Conservation (phyloP, 1,140 invertebrate genomes). For the Acromyrmex heyeri region DNA sequence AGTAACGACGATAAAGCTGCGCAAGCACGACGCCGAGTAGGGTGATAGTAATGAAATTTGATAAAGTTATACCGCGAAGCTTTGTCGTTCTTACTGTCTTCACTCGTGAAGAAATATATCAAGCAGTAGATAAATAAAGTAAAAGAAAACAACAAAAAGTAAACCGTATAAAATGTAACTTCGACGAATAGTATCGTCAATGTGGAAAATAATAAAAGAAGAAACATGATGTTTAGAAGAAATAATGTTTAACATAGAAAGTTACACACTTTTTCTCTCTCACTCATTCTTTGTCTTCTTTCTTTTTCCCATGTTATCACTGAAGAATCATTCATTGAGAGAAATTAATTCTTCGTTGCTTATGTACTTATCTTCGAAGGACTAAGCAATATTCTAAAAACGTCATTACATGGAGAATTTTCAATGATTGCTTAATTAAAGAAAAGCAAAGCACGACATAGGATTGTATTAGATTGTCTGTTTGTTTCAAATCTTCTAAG, state of each 20-base stretch:
- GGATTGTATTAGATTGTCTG: not conserved
- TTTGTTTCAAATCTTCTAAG: too few species aligned
- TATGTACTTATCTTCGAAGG: not conserved
- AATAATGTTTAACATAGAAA: too few species aligned
- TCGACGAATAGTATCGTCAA: not conserved
- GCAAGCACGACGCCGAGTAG: not conserved
- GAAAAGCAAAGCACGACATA: not conserved
- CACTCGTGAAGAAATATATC: constrained; percentile 34
- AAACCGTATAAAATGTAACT: not conserved
- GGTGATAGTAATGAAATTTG: constrained; percentile 72
- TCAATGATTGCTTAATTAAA: not conserved
- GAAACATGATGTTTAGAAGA: too few species aligned
- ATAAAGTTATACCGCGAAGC: constrained; percentile 70
- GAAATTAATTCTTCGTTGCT: not conserved
- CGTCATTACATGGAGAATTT: constrained; percentile 12
- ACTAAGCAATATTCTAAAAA: not conserved
- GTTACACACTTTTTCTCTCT: too few species aligned
- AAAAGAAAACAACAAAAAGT: not conserved
- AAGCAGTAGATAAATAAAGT: not conserved
- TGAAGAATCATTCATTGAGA: not conserved
- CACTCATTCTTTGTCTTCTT: too few species aligned
- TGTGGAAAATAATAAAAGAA: not conserved
- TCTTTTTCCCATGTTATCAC: not conserved
- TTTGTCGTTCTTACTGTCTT: constrained; percentile 39
- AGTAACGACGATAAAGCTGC: constrained; percentile 55